Conservation (phyloP, 2,113 vertebrate genomes). For the Bagarius yarrelli region DNA sequence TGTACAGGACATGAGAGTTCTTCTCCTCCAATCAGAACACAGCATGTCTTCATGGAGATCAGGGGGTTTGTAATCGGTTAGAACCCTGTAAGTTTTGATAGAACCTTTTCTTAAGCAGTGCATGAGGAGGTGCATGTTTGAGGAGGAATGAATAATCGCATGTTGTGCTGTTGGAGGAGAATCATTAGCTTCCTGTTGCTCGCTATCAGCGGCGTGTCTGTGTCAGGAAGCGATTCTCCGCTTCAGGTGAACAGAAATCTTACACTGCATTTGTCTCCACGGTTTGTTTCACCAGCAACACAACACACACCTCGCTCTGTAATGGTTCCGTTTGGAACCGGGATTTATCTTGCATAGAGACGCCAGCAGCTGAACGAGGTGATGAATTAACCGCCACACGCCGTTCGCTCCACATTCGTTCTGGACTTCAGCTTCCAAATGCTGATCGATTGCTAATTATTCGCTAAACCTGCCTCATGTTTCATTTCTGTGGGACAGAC, state of each 20-base stretch:
- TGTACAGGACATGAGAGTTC: too few relatives aligned
- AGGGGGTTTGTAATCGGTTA: too few relatives aligned
- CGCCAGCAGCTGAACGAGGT: constrained; percentile 13
- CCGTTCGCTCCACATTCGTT: constrained; percentile 28
- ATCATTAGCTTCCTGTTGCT: too few relatives aligned
- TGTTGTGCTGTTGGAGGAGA: too few relatives aligned
- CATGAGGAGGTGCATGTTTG: too few relatives aligned
- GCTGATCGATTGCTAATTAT: constrained; percentile 38
- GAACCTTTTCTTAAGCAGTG: too few relatives aligned
- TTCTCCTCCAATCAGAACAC: too few relatives aligned
- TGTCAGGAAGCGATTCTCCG: too few relatives aligned
- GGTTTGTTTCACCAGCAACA: not conserved
- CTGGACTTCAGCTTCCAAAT: constrained; percentile 19
- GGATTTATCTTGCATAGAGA: constrained; percentile 23
- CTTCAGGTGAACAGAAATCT: not conserved
- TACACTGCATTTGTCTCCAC: not conserved
- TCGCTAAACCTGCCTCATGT: constrained; percentile 26
- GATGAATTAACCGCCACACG: constrained; percentile 39
- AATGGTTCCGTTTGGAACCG: constrained; percentile 7
- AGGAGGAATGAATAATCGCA: too few relatives aligned
- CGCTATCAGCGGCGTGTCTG: too few relatives aligned
- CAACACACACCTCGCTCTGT: not conserved
- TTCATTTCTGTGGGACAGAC: constrained; percentile 9
- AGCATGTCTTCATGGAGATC: too few relatives aligned
- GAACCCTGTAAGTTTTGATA: too few relatives aligned